These are phyloP conservation scores for Ganaspis sp. DNA, from an alignment of 1,140 invertebrate species.

Conservation along the genomic window DNA sequence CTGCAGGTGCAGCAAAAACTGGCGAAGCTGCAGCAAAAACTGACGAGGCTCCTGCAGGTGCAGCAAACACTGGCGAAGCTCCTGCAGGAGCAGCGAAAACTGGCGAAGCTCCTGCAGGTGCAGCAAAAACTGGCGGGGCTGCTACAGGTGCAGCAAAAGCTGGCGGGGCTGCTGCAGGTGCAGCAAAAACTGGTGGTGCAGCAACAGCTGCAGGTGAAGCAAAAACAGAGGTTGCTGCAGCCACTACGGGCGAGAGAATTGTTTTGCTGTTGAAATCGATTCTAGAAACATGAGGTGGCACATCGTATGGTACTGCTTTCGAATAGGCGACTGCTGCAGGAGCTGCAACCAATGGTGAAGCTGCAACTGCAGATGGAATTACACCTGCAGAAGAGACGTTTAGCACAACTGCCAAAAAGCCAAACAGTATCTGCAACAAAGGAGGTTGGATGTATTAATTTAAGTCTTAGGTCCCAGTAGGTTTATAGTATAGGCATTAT, in stretches of 20 bases:
- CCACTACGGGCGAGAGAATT: slow-evolving; percentile 43
- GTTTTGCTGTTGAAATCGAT: slow-evolving; percentile 75
- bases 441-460: neutral
- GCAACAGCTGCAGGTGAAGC: slow-evolving; percentile 54
- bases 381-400: slow-evolving; percentile 48
- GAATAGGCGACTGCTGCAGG: slow-evolving; percentile 63
- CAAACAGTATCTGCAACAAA: slow-evolving; percentile 51
- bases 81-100: slow-evolving; percentile 42
- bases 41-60: slow-evolving; percentile 50
- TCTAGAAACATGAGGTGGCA: slow-evolving; percentile 77
- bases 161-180: slow-evolving; percentile 51
- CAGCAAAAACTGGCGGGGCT: no score
- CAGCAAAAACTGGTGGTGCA: slow-evolving; percentile 41
- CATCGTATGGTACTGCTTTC: slow-evolving; percentile 74
- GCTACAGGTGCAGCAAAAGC: no score
- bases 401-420: slow-evolving; percentile 46
- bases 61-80: slow-evolving; percentile 36
- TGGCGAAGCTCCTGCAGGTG: no score
- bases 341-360: slow-evolving; percentile 58
- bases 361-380: slow-evolving; percentile 51
- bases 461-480: no score
- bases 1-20: slow-evolving; percentile 42
- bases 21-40: slow-evolving; percentile 48
- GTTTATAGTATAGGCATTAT: no score
- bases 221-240: slow-evolving; percentile 6